Percentiles rank a stretch among this genome's conserved stretches.
phyloP scores from a whole-genome alignment of 2,888 invertebrate genomes.

The Scelioninae gen. 1 region DNA sequence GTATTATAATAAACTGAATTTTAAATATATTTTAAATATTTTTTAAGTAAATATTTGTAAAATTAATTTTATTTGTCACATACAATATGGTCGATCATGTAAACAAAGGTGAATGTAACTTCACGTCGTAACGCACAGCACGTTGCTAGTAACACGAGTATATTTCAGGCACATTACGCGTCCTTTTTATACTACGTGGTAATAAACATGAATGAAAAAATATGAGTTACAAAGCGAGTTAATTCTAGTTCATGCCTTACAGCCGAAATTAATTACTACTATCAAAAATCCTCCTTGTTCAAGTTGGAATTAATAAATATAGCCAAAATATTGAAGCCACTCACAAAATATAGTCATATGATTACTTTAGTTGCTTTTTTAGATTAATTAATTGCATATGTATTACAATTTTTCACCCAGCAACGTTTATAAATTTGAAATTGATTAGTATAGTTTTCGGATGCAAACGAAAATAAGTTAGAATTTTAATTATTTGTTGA shows the following conservation, averaged over 20 bases:
- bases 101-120: not conserved
- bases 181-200: slow-evolving; percentile 7
- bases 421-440: no score
- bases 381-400: no score
- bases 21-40: no score
- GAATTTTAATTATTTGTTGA: no score
- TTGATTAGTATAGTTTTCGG: no score
- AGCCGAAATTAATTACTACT: slow-evolving; percentile 23
- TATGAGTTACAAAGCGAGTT: slow-evolving; percentile 20
- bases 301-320: slow-evolving; percentile 18
- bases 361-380: no score
- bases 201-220: slow-evolving; percentile 49
- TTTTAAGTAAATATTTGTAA: no score
- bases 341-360: not conserved
- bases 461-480: no score
- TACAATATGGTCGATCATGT: no score
- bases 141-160: slow-evolving; percentile 27
- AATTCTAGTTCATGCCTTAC: not conserved
- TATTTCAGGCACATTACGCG: slow-evolving; percentile 23
- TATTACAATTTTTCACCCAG: no score
- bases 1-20: no score
- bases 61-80: no score
- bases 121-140: slow-evolving; percentile 17
- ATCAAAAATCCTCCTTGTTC: slow-evolving; percentile 26
- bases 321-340: not conserved